phyloP scores from a whole-genome alignment of 1,140 invertebrate species.

The Zaprionus vittiger region DNA sequence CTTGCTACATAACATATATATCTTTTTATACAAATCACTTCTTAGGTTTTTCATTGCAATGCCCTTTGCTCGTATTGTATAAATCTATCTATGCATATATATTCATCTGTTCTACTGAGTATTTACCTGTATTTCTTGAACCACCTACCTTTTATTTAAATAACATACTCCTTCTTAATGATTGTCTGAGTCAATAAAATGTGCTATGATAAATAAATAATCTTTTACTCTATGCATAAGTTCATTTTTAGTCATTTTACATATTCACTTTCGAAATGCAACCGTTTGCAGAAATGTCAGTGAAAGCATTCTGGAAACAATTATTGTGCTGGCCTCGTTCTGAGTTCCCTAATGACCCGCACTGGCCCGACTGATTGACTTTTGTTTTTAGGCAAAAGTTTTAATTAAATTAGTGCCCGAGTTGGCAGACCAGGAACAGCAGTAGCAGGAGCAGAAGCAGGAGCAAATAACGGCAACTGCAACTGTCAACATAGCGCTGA shows the following conservation, averaged over 20 bases:
- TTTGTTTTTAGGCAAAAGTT: constrained; percentile 56
- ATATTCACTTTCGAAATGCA: not conserved
- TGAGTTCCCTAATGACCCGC: constrained; percentile 30
- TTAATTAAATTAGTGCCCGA: constrained; percentile 72
- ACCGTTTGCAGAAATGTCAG: not conserved
- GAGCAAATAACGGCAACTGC: constrained; percentile 32
- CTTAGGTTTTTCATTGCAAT: no score
- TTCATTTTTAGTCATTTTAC: not conserved
- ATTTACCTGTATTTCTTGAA: no score
- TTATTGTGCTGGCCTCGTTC: constrained; percentile 29
- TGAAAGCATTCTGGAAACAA: constrained; percentile 25
- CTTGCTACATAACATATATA: no score
- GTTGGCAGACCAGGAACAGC: constrained; percentile 41
- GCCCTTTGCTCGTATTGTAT: no score
- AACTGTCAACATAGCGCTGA: constrained; percentile 64
- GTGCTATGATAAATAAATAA: no score
- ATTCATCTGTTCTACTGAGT: no score
- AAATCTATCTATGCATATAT: no score
- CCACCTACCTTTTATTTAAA: no score
- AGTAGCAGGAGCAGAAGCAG: constrained; percentile 1
- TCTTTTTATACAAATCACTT: no score
- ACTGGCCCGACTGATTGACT: constrained; percentile 50
- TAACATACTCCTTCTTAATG: no score
- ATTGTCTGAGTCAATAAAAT: no score
- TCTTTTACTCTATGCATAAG: not conserved